These are phyloP conservation scores for Linepithema humile DNA, from an alignment of 1,140 invertebrate species.

Conservation along the genomic window DNA sequence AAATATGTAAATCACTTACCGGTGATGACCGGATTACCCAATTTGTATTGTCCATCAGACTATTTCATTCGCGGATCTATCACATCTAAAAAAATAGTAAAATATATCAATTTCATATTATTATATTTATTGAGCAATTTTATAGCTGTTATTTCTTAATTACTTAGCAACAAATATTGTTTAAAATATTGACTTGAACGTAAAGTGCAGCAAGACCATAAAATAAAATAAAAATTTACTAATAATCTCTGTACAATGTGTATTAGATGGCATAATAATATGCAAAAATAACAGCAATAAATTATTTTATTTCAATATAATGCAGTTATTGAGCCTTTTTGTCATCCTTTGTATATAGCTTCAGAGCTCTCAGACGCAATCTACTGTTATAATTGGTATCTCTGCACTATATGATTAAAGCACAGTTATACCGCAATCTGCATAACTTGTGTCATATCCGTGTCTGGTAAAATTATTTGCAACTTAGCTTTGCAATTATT, in stretches of 20 bases:
- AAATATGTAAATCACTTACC: neutral
- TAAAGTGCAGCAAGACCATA: neutral
- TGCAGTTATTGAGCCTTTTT: neutral
- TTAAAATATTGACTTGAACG: neutral
- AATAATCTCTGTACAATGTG: too few relatives aligned
- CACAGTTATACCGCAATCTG: neutral
- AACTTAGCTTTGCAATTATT: slow-evolving; percentile 5
- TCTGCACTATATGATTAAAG: slow-evolving; percentile 17
- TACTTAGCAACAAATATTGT: too few relatives aligned
- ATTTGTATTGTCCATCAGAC: neutral
- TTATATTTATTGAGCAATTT: neutral
- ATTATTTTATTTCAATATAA: neutral
- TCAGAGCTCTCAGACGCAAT: neutral
- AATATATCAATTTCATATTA: slow-evolving; percentile 12
- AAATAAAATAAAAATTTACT: too few relatives aligned
- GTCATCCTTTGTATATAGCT: neutral
- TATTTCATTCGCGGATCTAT: neutral
- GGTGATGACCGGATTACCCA: neutral
- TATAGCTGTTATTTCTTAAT: too few relatives aligned
- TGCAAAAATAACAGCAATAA: neutral
- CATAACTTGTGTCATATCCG: neutral
- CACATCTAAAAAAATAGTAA: neutral
- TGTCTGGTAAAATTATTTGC: slow-evolving; percentile 35
- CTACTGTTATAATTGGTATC: slow-evolving; percentile 1
- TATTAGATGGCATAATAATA: neutral